Percentiles rank a stretch among this genome's conserved stretches.
phyloP scores from a whole-genome alignment of 2,888 invertebrate species.

The Bhutanitis thaidina region DNA sequence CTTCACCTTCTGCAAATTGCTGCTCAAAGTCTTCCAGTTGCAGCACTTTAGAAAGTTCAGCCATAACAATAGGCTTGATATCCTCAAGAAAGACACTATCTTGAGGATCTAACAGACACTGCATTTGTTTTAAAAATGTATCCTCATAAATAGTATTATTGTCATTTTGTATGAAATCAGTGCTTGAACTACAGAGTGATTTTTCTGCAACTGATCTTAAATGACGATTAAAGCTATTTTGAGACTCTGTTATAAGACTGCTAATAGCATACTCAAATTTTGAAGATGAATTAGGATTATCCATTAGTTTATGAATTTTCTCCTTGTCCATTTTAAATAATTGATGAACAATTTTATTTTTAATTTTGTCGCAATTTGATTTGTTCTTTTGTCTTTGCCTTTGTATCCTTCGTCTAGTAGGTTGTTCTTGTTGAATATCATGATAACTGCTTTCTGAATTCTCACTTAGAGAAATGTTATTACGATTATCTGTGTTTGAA shows the following conservation, averaged over 20 bases:
- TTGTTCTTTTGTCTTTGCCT: conserved; percentile 42
- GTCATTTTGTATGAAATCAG: conserved; percentile 78
- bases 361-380: conserved; percentile 66
- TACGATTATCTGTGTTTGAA: conserved; percentile 29
- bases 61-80: conserved; percentile 80
- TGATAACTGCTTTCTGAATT: conserved; percentile 27
- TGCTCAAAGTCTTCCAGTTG: conserved; percentile 62
- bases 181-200: conserved; percentile 57
- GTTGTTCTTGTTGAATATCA: conserved; percentile 41
- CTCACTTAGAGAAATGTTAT: conserved; percentile 31
- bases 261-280: conserved; percentile 75
- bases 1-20: conserved; percentile 35
- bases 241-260: conserved; percentile 71
- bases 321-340: conserved; percentile 75
- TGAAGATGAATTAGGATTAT: conserved; percentile 70
- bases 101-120: conserved; percentile 78
- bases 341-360: conserved; percentile 71
- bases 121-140: conserved; percentile 87
- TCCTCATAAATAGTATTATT: conserved; percentile 84
- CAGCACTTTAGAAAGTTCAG: conserved; percentile 78
- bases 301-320: conserved; percentile 70
- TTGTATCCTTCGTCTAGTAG: conserved; percentile 44
- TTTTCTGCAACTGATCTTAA: conserved; percentile 70
- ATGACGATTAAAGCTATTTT: conserved; percentile 68
- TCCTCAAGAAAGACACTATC: conserved; percentile 78